These are phyloP conservation scores for Pseudochirops cupreus DNA, from an alignment of 2,797 vertebrate genomes.

Conservation along the genomic window DNA sequence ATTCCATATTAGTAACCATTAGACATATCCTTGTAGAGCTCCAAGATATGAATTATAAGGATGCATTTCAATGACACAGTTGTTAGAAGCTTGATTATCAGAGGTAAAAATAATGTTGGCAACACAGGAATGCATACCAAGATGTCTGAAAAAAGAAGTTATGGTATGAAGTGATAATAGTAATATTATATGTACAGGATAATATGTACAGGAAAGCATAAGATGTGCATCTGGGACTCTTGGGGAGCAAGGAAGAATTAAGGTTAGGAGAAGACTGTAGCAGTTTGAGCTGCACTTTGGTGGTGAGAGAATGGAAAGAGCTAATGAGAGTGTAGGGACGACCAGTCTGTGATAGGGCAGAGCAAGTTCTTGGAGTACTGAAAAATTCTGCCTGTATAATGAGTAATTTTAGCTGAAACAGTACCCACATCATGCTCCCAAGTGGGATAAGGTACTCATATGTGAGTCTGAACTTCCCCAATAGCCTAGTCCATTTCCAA, in stretches of 20 bases:
- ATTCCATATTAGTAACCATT: constrained; percentile 30
- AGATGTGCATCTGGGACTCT: not conserved
- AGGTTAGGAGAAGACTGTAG: not conserved
- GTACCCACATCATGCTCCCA: too few relatives aligned
- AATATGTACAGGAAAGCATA: not conserved
- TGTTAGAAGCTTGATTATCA: not conserved
- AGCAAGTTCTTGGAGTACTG: too few relatives aligned
- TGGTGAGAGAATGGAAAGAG: not conserved
- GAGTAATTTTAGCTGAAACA: too few relatives aligned
- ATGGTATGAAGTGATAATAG: not conserved
- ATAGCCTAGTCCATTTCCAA: too few relatives aligned
- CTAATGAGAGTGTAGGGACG: not conserved
- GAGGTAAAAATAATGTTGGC: not conserved
- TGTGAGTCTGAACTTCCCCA: too few relatives aligned
- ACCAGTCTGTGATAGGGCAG: too few relatives aligned
- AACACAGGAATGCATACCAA: not conserved
- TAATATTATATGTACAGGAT: too few relatives aligned
- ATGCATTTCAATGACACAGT: constrained; percentile 1
- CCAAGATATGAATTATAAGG: not conserved
- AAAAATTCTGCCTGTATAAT: too few relatives aligned
- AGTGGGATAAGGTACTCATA: too few relatives aligned
- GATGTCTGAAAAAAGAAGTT: not conserved
- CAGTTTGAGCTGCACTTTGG: too few relatives aligned
- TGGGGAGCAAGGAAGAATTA: not conserved
- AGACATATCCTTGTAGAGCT: constrained; percentile 12